A percentile compares a stretch with the other conserved stretches of the same genome.
Conservation (phyloP, 92 coral and sea anemone genomes). For the Umimayanthus chanpuru region DNA sequence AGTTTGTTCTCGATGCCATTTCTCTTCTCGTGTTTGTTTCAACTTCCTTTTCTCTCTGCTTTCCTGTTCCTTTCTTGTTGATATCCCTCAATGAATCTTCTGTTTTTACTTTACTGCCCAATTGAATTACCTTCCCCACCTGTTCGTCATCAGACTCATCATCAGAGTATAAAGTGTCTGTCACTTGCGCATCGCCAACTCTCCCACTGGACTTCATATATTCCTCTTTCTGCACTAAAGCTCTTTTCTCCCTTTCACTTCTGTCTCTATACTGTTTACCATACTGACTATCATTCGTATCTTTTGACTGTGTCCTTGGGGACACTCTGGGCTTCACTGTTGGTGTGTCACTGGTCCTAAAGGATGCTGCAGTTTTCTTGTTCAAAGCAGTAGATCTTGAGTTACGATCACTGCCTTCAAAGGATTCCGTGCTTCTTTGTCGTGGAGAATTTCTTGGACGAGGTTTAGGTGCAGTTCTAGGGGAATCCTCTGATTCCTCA, state of each 20-base stretch:
- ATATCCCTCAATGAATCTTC: background rate
- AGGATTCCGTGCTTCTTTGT: background rate
- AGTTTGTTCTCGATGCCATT: background rate
- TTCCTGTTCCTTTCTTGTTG: background rate
- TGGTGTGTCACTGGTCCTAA: background rate
- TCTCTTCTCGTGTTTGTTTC: background rate
- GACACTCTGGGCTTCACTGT: slow-evolving; percentile 22
- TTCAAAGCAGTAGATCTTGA: background rate
- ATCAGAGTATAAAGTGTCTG: background rate
- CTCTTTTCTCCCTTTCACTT: background rate
- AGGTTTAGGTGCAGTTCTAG: slow-evolving; percentile 46
- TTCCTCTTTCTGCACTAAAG: background rate
- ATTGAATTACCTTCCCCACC: slow-evolving; percentile 25
- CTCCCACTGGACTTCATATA: background rate
- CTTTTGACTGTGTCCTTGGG: slow-evolving; percentile 27
- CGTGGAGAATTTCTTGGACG: background rate
- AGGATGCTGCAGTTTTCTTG: background rate
- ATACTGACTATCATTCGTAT: background rate
- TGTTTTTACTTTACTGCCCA: background rate
- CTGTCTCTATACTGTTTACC: background rate
- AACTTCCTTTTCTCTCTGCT: background rate
- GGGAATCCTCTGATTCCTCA: slow-evolving; percentile 43
- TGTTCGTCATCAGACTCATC: slow-evolving; percentile 41
- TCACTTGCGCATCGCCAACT: background rate
- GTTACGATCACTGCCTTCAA: background rate